Evolutionary conservation across 2,797 vertebrate species (phyloP).

Genomic region (Knipowitschia caucasica): DNA sequence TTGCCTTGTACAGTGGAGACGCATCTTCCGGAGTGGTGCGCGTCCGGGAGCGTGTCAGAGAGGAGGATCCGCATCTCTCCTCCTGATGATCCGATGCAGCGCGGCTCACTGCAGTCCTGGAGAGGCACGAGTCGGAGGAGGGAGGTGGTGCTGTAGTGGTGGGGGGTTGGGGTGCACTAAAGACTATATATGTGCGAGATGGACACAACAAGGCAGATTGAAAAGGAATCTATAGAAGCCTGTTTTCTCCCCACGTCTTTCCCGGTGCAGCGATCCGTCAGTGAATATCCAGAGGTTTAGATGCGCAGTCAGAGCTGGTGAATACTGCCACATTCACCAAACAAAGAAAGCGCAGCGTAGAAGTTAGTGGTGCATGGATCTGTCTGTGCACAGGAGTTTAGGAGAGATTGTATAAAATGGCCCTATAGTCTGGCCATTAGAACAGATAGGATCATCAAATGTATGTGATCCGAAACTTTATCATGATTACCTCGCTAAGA

Average conservation of each 20-base stretch:
- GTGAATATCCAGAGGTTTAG: too few relatives aligned
- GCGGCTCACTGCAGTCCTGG: constrained; percentile 74
- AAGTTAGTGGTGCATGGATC: too few relatives aligned
- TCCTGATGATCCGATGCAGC: constrained; percentile 59
- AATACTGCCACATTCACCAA: too few relatives aligned
- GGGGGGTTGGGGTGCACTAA: constrained; percentile 1
- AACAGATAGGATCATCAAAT: too few relatives aligned
- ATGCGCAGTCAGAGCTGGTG: too few relatives aligned
- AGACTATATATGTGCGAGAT: too few relatives aligned
- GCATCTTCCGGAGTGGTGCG: constrained; percentile 25
- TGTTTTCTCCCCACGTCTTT: constrained; percentile 42
- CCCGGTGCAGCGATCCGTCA: constrained; percentile 25
- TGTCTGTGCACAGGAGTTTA: too few relatives aligned
- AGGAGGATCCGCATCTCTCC: constrained; percentile 29
- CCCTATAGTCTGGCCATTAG: too few relatives aligned
- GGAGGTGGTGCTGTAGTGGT: constrained; percentile 40
- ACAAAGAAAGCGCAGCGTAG: too few relatives aligned
- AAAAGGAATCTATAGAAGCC: constrained; percentile 62
- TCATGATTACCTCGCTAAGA: too few relatives aligned
- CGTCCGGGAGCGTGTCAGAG: not conserved
- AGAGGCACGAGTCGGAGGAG: constrained; percentile 50
- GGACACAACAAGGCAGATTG: constrained; percentile 31
- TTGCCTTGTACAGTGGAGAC: constrained; percentile 36
- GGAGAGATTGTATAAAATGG: too few relatives aligned
- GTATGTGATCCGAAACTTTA: too few relatives aligned